These are phyloP conservation scores for Solen grandis DNA, from an alignment of 1,140 invertebrate species.

Conservation along the genomic window DNA sequence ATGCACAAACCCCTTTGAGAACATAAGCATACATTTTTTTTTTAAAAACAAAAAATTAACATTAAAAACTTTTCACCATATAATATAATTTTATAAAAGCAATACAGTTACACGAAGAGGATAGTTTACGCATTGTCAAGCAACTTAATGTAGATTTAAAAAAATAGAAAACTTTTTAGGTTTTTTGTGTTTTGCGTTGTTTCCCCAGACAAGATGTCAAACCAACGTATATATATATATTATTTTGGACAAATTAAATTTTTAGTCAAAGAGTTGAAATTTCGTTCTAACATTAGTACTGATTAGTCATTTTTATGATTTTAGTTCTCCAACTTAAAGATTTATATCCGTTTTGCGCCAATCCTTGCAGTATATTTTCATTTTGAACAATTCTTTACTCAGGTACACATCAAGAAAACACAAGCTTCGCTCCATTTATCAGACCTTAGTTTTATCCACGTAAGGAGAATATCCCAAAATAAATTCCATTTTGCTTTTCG, in stretches of 20 bases:
- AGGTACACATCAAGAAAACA: slow-evolving; percentile 2
- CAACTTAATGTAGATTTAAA: neutral
- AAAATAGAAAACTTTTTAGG: neutral
- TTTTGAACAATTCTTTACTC: slow-evolving; percentile 10
- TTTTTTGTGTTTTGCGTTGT: neutral
- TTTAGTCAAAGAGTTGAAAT: neutral
- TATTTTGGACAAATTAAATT: neutral
- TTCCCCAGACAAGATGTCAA: neutral
- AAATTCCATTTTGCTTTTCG: slow-evolving; percentile 1
- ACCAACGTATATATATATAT: neutral
- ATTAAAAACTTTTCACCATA: no score
- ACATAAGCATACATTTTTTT: no score
- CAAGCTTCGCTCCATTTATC: slow-evolving; percentile 21
- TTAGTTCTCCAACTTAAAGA: neutral
- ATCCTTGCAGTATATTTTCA: slow-evolving; percentile 22
- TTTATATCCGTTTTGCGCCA: neutral
- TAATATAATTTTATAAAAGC: no score
- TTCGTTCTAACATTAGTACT: neutral
- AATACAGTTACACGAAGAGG: neutral
- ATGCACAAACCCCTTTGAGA: no score
- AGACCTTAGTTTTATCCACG: slow-evolving; percentile 7
- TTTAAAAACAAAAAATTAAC: no score
- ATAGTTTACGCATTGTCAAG: neutral
- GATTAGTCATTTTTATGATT: slow-evolving; percentile 11
- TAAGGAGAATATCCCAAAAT: slow-evolving; percentile 17